Conservation (phyloP, 2,888 invertebrate species). For the Drepana falcataria region DNA sequence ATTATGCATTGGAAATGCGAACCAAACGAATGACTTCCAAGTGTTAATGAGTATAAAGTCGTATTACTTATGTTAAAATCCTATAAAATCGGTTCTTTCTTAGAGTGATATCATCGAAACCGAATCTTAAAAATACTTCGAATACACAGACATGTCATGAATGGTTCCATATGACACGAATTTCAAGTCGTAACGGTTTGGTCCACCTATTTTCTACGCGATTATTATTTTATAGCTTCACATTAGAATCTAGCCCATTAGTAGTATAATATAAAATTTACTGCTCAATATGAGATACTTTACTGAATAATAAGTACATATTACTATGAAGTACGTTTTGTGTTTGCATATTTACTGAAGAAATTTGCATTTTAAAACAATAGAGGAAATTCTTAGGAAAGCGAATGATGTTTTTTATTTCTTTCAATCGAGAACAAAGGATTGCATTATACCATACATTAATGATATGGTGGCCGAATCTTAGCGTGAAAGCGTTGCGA, state of each 20-base stretch:
- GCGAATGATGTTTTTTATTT: neutral
- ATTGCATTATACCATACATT: neutral
- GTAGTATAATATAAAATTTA: no score
- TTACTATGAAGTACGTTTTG: neutral
- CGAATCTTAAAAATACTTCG: no score
- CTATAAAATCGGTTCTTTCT: no score
- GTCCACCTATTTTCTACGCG: neutral
- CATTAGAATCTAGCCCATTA: no score
- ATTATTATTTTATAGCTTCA: no score
- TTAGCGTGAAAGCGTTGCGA: slow-evolving; percentile 14
- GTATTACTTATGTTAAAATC: no score
- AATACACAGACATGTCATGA: no score
- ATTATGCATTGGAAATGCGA: neutral
- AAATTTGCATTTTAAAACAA: neutral
- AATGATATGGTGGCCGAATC: slow-evolving; percentile 4
- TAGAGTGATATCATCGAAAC: no score
- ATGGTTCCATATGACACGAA: neutral
- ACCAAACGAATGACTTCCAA: neutral
- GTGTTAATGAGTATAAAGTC: neutral
- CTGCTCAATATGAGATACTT: neutral
- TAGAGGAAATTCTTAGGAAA: neutral
- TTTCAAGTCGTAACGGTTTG: neutral
- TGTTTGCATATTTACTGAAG: neutral
- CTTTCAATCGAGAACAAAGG: neutral
- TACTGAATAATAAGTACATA: neutral